Conservation (phyloP, 2,113 vertebrate genomes). For the Daphoenositta chrysoptera region DNA sequence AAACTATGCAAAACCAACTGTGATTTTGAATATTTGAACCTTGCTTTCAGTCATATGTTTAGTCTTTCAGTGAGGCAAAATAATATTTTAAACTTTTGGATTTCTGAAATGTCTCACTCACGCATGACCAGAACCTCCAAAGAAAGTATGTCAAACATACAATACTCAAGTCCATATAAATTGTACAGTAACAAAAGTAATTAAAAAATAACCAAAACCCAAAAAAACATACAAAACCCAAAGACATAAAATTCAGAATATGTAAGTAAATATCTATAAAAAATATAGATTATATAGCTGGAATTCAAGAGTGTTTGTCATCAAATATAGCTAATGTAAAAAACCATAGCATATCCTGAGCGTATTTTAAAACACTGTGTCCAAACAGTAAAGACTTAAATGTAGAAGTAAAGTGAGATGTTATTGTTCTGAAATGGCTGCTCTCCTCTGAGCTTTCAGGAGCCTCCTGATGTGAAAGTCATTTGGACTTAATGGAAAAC, state of each 20-base stretch:
- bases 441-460: neutral
- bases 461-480: conserved; percentile 58
- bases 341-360: neutral
- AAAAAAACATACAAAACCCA: neutral
- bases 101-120: neutral
- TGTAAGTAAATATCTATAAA: neutral
- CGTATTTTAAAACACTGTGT: neutral
- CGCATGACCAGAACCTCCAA: neutral
- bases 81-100: neutral
- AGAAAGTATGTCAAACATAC: neutral
- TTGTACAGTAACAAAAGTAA: neutral
- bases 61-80: neutral
- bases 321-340: neutral
- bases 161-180: neutral
- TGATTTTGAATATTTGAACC: neutral
- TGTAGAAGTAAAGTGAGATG: neutral
- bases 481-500: conserved; percentile 60
- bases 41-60: neutral
- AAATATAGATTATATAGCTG: neutral
- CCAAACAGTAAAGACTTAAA: conserved; percentile 26
- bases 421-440: conserved; percentile 30
- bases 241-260: neutral
- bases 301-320: neutral
- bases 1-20: neutral
- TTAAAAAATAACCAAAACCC: neutral